Percentiles rank a stretch among this genome's conserved stretches.
phyloP scores from a whole-genome alignment of 2,888 invertebrate genomes.

The Drosophila nr. perissopoda region DNA sequence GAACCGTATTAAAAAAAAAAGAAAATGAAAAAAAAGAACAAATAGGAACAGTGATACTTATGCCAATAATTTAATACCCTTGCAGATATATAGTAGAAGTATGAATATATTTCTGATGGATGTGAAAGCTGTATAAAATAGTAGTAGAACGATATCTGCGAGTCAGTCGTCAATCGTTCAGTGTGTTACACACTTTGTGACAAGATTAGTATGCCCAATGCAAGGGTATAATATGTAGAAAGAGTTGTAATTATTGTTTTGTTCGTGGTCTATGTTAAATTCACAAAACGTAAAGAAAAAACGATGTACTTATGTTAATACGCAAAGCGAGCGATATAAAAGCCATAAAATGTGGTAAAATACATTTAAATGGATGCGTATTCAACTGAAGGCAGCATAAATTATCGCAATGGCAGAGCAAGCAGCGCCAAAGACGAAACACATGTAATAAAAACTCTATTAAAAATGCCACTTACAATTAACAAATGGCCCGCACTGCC shows the following conservation, averaged over 20 bases:
- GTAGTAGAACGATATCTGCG: background rate
- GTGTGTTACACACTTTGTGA: background rate
- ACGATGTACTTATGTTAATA: conserved; percentile 44
- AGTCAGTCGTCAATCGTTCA: background rate
- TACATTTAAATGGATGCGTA: conserved; percentile 62
- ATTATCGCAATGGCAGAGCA: conserved; percentile 44
- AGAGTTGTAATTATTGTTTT: conserved; percentile 42
- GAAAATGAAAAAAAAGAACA: background rate
- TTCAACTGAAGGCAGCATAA: conserved; percentile 57
- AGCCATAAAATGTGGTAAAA: conserved; percentile 58
- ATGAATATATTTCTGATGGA: background rate
- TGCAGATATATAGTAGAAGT: background rate
- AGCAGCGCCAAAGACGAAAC: conserved; percentile 19
- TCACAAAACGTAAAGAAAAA: conserved; percentile 16
- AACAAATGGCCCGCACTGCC: conserved; percentile 64
- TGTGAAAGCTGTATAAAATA: background rate
- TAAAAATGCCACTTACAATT: conserved; percentile 75
- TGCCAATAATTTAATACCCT: background rate
- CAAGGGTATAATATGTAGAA: conserved; percentile 4
- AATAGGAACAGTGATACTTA: background rate
- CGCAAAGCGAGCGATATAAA: conserved; percentile 57
- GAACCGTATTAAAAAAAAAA: background rate
- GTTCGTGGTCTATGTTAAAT: conserved; percentile 38
- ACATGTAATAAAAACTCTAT: conserved; percentile 62
- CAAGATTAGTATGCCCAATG: background rate